These are phyloP conservation scores for Stichodactyla mertensii DNA, from an alignment of 64 coral and sea anemone species.

Conservation along the genomic window DNA sequence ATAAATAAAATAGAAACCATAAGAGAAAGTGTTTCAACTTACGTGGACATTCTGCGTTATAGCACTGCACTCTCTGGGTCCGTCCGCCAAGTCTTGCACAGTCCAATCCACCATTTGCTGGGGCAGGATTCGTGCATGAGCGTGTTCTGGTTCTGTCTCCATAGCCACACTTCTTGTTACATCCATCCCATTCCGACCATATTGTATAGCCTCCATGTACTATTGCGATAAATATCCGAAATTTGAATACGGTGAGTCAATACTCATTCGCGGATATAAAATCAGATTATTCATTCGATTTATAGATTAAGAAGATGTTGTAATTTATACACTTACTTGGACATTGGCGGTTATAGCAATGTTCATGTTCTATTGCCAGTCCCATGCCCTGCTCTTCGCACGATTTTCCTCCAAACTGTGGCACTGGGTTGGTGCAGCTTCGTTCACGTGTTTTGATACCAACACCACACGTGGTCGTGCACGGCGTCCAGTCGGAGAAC, in stretches of 20 bases:
- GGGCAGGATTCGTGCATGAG: constrained; percentile 74
- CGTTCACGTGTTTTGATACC: constrained; percentile 71
- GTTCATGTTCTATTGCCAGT: constrained; percentile 49
- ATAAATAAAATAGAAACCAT: background rate
- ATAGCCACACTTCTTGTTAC: constrained; percentile 68
- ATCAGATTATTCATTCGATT: background rate
- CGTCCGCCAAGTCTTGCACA: constrained; percentile 63
- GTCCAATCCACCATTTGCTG: constrained; percentile 73
- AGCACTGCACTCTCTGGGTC: constrained; percentile 59
- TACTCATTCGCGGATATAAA: background rate
- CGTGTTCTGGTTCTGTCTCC: constrained; percentile 57
- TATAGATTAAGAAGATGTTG: background rate
- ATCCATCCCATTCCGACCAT: constrained; percentile 57
- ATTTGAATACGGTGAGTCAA: background rate
- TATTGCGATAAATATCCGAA: background rate
- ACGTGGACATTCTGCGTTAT: constrained; percentile 77
- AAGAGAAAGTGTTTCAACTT: background rate
- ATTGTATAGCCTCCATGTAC: constrained; percentile 69
- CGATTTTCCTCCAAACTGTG: constrained; percentile 68
- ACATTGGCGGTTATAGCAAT: constrained; percentile 74
- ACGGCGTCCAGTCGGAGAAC: constrained; percentile 66
- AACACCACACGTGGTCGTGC: constrained; percentile 80
- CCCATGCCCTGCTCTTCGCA: constrained; percentile 84
- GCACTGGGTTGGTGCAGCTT: constrained; percentile 59
- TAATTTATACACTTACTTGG: constrained; percentile 34